These are phyloP conservation scores for Boloria selene DNA, from an alignment of 2,888 invertebrate species.

Conservation along the genomic window DNA sequence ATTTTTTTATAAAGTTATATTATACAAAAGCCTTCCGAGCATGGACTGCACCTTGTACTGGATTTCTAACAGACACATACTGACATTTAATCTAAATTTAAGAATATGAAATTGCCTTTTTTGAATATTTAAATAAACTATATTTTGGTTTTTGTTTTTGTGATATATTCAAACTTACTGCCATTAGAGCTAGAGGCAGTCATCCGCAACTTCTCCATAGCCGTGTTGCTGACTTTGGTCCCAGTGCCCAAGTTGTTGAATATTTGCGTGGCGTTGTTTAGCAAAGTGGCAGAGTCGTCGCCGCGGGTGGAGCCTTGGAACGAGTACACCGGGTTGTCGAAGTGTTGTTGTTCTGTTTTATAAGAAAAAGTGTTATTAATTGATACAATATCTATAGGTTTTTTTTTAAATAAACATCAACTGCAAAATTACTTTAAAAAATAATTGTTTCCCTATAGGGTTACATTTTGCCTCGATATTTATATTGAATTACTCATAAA, in stretches of 20 bases:
- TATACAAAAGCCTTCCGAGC: too few relatives aligned
- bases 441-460: background rate
- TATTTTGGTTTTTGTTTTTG: background rate
- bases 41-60: too few relatives aligned
- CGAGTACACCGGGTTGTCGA: slow-evolving; percentile 96
- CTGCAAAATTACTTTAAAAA: background rate
- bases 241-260: slow-evolving; percentile 81
- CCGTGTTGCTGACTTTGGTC: slow-evolving; percentile 82
- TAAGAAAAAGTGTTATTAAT: background rate
- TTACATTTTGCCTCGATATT: too few relatives aligned
- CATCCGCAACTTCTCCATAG: slow-evolving; percentile 82
- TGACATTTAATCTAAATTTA: background rate
- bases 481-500: too few relatives aligned
- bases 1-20: too few relatives aligned
- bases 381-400: background rate
- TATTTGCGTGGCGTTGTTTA: slow-evolving; percentile 81
- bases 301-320: slow-evolving; percentile 82
- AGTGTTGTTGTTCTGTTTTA: slow-evolving; percentile 89
- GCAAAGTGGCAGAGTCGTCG: slow-evolving; percentile 80
- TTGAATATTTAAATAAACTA: background rate
- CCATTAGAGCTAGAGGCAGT: slow-evolving; percentile 76
- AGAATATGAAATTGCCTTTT: background rate
- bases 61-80: too few relatives aligned
- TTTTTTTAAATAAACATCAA: background rate
- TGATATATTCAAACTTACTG: slow-evolving; percentile 51